Evolutionary conservation across 2,888 invertebrate species (phyloP).

Genomic region (Scaptomyza parva): DNA sequence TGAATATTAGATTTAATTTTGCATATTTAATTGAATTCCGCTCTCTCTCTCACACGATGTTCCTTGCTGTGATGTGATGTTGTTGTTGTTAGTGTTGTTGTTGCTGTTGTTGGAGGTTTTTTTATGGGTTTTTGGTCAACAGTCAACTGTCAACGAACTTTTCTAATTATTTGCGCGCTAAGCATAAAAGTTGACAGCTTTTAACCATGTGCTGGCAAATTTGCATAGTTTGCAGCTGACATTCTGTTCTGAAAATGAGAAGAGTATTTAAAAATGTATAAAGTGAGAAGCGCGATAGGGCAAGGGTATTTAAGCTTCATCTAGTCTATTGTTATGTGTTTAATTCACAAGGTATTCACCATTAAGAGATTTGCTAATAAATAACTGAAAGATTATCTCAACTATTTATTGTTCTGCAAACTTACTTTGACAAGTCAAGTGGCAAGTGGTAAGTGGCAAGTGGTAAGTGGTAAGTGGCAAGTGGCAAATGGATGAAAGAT

Average conservation of each 20-base stretch:
- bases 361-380: not conserved
- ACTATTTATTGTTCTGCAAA: no score
- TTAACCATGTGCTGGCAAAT: slow-evolving; percentile 54
- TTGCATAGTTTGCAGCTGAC: slow-evolving; percentile 47
- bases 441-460: no score
- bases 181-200: slow-evolving; percentile 64
- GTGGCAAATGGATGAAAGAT: no score
- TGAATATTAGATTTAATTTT: slow-evolving; percentile 56
- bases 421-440: no score
- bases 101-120: slow-evolving; percentile 9
- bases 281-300: no score
- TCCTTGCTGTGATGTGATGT: slow-evolving; percentile 8
- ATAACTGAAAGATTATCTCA: not conserved
- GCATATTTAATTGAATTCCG: slow-evolving; percentile 68
- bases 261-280: not conserved
- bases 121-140: slow-evolving; percentile 40
- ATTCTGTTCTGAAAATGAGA: slow-evolving; percentile 24
- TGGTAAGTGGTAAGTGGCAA: no score
- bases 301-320: not conserved
- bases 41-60: slow-evolving; percentile 45
- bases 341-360: not conserved
- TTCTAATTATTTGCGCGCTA: slow-evolving; percentile 66
- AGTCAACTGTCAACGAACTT: slow-evolving; percentile 60
- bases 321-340: not conserved
- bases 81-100: slow-evolving; percentile 3